Evolutionary conservation across 1,140 invertebrate genomes (phyloP), one percentile per base, ranked within the genome.

Genomic region (Meloidogyne floridensis): DNA sequence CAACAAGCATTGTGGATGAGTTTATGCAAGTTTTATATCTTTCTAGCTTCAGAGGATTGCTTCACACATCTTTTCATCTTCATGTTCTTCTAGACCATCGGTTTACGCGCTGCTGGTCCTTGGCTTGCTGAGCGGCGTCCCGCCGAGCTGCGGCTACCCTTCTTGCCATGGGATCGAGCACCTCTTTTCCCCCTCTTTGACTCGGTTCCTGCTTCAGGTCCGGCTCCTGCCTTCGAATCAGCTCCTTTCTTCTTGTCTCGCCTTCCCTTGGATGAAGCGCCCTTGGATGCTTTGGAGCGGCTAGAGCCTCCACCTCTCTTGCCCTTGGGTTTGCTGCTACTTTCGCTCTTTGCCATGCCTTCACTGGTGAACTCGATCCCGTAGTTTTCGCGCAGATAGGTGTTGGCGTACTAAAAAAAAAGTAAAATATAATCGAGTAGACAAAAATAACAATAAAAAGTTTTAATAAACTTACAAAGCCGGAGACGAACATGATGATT

Each of bases 301-400:
- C 7, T n/a, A 65, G 59, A 65, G 59, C 43, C 77, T 13, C 65
- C 77, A 69, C 20, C 53, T 72, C 65, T 54, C 51, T 79, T 78
- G n/a, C 43, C 18, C n/a, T 69, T 71, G 59, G 72, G 43, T 71
- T 79, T 79, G 77, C 77, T 79, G 77, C 72, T 79, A 71, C 51
- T 79, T n/a, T 79, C 72, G 65, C 77, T 56, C 54, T 53, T 71
- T 7, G 20, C 43, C 15, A 51, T 15, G 43, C 18, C n/a, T 74
- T n/a, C 72, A 65, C 59, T 15, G n/a, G 5, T 65, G 59, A 65
- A 65, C 59, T 65, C 59, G 59, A 65, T 65, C 59, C 59, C 59
- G 59, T 65, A 65, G 59, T 65, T 65, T 65, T 65, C 59, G 59
- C 59, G 59, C 3, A 65, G 59, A 65, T 65, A 65, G 15, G 59